Evolutionary conservation across 2,113 vertebrate species (phyloP).

Genomic region (Muscicapa adusta): DNA sequence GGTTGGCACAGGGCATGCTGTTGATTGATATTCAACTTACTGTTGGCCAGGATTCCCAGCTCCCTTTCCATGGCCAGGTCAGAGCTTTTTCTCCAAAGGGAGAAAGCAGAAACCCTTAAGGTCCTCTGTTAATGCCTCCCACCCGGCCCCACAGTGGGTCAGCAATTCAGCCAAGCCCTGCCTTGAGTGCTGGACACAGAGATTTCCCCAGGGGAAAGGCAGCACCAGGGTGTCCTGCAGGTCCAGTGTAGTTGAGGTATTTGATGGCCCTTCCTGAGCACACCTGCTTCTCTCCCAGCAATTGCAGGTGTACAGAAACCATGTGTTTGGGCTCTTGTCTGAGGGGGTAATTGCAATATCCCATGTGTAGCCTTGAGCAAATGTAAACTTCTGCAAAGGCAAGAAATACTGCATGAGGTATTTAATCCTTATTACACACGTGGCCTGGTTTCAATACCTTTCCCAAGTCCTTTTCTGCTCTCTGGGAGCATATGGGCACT

Average conservation of each 20-base stretch:
- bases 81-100: not conserved
- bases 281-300: not conserved
- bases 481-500: not conserved
- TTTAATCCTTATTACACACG: not conserved
- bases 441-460: not conserved
- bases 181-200: not conserved
- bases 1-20: not conserved
- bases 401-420: not conserved
- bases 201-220: rapidly evolving
- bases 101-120: not conserved
- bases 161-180: rapidly evolving
- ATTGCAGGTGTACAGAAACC: too few relatives aligned
- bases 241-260: not conserved
- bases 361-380: rapidly evolving
- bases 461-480: not conserved
- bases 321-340: not conserved
- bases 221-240: rapidly evolving
- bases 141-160: rapidly evolving
- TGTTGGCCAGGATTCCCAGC: not conserved
- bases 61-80: not conserved
- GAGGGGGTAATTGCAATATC: not conserved
- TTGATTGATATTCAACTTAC: not conserved
- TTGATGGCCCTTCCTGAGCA: not conserved
- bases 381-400: not conserved
- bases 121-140: not conserved